Conservation (phyloP, 1,140 invertebrate genomes). For the Anoplophora glabripennis region DNA sequence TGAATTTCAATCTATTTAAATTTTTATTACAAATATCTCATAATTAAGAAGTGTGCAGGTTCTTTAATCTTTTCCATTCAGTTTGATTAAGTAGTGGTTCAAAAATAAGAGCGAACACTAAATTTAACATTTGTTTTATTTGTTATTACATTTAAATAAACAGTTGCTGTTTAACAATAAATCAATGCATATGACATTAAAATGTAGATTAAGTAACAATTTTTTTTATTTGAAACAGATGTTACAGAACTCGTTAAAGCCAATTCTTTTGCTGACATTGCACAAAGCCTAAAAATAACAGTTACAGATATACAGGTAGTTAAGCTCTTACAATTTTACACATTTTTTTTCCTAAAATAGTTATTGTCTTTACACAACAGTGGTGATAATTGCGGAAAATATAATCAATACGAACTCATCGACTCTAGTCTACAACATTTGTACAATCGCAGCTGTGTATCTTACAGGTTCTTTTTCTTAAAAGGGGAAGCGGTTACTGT, state of each 20-base stretch:
- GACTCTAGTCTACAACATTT: slow-evolving; percentile 2
- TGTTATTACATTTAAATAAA: too few relatives aligned
- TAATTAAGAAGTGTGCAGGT: too few relatives aligned
- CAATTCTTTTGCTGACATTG: slow-evolving; percentile 11
- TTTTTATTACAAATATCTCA: too few relatives aligned
- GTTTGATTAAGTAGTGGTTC: too few relatives aligned
- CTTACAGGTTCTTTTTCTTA: not conserved
- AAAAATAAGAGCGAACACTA: too few relatives aligned
- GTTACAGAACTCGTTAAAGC: not conserved
- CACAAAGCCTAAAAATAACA: slow-evolving; percentile 7
- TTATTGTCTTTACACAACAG: slow-evolving; percentile 17
- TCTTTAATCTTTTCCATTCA: too few relatives aligned
- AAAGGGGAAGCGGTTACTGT: not conserved
- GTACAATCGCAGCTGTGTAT: slow-evolving; percentile 2
- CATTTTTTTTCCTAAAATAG: slow-evolving; percentile 1
- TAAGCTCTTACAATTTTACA: slow-evolving; percentile 6
- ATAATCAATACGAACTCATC: not conserved
- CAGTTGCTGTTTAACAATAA: too few relatives aligned
- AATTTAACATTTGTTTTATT: too few relatives aligned
- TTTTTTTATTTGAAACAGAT: not conserved
- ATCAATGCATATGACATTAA: too few relatives aligned
- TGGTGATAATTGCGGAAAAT: not conserved
- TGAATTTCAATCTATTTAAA: too few relatives aligned
- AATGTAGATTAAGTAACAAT: too few relatives aligned
- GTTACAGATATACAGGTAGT: not conserved